These are phyloP conservation scores for Morpho achilles DNA, from an alignment of 2,888 invertebrate species.

Conservation along the genomic window DNA sequence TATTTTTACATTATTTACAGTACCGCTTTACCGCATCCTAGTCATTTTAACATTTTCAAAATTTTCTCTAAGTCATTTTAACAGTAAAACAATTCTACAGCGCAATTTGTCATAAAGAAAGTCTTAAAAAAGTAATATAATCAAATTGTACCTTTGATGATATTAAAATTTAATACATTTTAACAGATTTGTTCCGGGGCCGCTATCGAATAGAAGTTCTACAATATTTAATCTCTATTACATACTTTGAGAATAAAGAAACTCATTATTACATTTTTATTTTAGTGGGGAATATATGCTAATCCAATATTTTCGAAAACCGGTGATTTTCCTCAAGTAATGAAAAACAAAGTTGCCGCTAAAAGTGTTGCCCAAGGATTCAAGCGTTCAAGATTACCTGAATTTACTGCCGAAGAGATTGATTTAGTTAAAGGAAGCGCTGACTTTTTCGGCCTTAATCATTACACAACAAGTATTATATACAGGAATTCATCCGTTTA, in stretches of 20 bases:
- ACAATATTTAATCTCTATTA: neutral
- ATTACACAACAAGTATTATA: conserved; percentile 72
- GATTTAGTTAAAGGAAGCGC: conserved; percentile 37
- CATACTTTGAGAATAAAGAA: neutral
- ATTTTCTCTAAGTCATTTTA: no score
- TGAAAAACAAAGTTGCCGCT: conserved; percentile 50
- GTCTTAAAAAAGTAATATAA: no score
- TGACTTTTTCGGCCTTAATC: conserved; percentile 75
- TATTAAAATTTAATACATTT: neutral
- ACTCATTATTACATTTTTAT: neutral
- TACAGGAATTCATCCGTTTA: conserved; percentile 32
- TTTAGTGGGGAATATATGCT: neutral
- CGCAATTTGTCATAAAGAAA: no score
- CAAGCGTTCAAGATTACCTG: conserved; percentile 53
- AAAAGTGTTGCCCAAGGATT: conserved; percentile 58
- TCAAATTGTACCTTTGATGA: no score
- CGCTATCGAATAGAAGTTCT: neutral
- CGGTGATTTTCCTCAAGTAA: conserved; percentile 58
- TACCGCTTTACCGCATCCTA: no score
- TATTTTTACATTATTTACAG: no score
- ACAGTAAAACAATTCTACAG: no score
- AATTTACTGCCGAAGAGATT: conserved; percentile 54
- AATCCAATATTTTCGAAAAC: conserved; percentile 29
- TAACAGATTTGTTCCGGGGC: neutral
- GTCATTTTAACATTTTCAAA: no score